phyloP scores from a whole-genome alignment of 2,797 vertebrate genomes.

The Pipistrellus nathusii region DNA sequence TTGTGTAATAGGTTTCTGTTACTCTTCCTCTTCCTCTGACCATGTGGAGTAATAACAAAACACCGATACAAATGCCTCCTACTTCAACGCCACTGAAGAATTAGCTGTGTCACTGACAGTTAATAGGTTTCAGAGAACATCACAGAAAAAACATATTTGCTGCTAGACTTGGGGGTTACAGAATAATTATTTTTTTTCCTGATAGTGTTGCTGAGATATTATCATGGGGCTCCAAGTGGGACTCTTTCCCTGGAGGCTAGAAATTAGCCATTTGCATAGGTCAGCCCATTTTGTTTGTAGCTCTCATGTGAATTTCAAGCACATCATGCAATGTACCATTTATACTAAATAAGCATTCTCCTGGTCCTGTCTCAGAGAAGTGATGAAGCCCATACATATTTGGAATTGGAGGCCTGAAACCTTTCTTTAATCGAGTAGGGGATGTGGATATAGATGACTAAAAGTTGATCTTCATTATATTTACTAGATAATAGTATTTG shows the following conservation, averaged over 20 bases:
- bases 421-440: not conserved
- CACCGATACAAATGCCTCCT: not conserved
- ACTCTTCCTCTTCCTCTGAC: not conserved
- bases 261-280: not conserved
- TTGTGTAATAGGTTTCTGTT: not conserved
- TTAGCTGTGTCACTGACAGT: not conserved
- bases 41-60: not conserved
- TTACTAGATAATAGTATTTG: not conserved
- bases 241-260: not conserved
- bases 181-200: constrained; percentile 20
- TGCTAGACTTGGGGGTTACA: constrained; percentile 27
- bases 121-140: constrained; percentile 41
- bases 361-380: not conserved
- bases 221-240: not conserved
- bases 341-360: not conserved
- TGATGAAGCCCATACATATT: not conserved
- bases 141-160: not conserved
- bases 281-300: not conserved
- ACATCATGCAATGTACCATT: not conserved
- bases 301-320: constrained; percentile 42
- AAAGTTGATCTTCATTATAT: not conserved
- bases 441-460: not conserved
- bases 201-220: not conserved
- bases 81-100: not conserved
- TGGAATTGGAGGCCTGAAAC: not conserved